These are phyloP conservation scores for Myotis brandtii DNA, from an alignment of 2,113 vertebrate species.

Conservation along the genomic window DNA sequence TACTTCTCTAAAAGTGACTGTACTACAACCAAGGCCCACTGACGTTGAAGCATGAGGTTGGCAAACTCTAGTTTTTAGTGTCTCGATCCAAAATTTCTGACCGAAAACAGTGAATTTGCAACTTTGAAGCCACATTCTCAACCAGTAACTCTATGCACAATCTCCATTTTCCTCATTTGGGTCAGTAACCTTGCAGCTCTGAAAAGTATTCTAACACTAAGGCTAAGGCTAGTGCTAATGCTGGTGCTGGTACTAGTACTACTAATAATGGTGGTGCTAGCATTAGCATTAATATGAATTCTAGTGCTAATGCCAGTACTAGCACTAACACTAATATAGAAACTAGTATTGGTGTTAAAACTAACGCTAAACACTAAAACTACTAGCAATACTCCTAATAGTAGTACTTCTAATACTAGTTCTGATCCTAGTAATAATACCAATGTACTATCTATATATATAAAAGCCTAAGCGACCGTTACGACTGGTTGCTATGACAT, in stretches of 20 bases:
- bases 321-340: not conserved
- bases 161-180: not conserved
- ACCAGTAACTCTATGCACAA: not conserved
- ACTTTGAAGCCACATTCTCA: conserved; percentile 19
- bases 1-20: not conserved
- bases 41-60: not conserved
- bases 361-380: not conserved
- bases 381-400: not conserved
- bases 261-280: not conserved
- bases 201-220: not conserved
- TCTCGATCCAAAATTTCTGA: not conserved
- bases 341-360: not conserved
- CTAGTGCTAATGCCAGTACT: not conserved
- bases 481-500: too few relatives aligned
- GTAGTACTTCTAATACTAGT: not conserved
- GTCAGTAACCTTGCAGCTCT: not conserved
- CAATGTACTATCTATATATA: not conserved
- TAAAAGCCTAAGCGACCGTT: too few relatives aligned
- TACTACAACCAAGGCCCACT: not conserved
- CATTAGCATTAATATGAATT: not conserved
- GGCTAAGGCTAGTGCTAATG: not conserved
- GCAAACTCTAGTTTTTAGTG: not conserved
- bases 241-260: not conserved
- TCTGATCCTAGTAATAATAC: not conserved
- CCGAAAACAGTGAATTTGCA: not conserved